Evolutionary conservation across 2,888 invertebrate species (phyloP), one percentile per base, ranked within the genome.

Genomic region (Macaria liturata): DNA sequence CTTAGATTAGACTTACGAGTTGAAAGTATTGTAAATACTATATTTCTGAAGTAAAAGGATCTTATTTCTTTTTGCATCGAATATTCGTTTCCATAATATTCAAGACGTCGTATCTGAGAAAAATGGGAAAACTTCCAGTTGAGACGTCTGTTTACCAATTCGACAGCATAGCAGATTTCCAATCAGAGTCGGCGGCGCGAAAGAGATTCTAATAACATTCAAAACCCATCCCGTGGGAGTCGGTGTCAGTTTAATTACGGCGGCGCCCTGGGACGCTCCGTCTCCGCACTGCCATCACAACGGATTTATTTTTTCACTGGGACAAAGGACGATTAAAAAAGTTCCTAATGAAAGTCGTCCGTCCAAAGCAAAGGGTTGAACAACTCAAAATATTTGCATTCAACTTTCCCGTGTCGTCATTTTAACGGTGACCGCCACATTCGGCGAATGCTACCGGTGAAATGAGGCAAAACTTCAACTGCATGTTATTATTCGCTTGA

Each of bases 201-300:
- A 89, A 89, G 87, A 86, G 86, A 88, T 89, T 88, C 89, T 90
- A 91, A 91, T 90, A 90, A 89, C 87, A 90, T 90, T 88, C 88
- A 91, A 89, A 90, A 89, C 87, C 85, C 84, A 84, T 90, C 86
- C 85, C 84, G 70, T 80, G 74, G 75, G 87, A 86, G 81, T 78
- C 81, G 81, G 84, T 86, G 88, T 88, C 89, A 84, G 88, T 88
- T 90, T 91, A 91, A 91, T 91, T 91, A 91, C 89, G 79, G 76
- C 76, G 68, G 74, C 64, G 67, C 72, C 68, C 70, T 72, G 81
- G 72, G 74, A 78, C 78, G 76, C 72, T 77, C 75, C 80, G 78
- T 83, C 83, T 81, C 83, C 73, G 58, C 58, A 69, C 78, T 74
- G 75, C 79, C 83, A 81, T 86, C 84, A 84, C 84, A 85, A 80